Evolutionary conservation across 2,888 invertebrate species (phyloP).

Genomic region (Sabatieria punctata): DNA sequence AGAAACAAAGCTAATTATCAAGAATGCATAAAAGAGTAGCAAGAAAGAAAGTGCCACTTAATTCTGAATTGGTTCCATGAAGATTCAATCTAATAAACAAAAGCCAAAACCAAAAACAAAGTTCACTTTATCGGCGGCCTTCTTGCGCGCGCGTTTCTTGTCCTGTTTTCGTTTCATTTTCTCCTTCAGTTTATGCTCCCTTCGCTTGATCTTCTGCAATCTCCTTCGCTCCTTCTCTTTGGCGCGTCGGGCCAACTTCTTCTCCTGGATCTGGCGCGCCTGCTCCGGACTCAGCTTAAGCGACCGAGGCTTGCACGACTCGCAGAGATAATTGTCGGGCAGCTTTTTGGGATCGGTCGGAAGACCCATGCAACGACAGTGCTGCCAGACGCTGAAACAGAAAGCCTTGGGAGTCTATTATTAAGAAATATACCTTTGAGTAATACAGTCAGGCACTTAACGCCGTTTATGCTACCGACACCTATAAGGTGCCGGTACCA

Average conservation of each 20-base stretch:
- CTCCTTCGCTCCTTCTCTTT: not conserved
- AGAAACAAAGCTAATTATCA: no score
- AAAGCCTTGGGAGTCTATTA: not conserved
- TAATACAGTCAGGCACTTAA: no score
- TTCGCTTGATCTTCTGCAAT: not conserved
- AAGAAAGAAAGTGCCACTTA: no score
- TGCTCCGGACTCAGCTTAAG: slow-evolving; percentile 5
- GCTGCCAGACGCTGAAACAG: slow-evolving; percentile 14
- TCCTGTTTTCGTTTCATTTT: not conserved
- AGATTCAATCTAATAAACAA: no score
- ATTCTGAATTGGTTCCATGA: no score
- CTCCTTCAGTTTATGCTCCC: not conserved
- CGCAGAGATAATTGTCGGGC: slow-evolving; percentile 12
- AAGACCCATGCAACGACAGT: slow-evolving; percentile 12
- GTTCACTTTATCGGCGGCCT: not conserved
- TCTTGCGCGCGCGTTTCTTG: not conserved
- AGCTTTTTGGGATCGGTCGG: not conserved
- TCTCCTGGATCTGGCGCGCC: slow-evolving; percentile 7
- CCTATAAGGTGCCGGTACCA: no score
- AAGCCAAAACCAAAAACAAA: not conserved
- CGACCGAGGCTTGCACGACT: slow-evolving; percentile 10
- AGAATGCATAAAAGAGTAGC: no score
- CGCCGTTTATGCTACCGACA: no score
- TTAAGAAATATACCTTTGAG: no score
- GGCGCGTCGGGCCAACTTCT: slow-evolving; percentile 2